These are phyloP conservation scores for Myopa testacea DNA, from an alignment of 2,888 invertebrate species.

Conservation along the genomic window DNA sequence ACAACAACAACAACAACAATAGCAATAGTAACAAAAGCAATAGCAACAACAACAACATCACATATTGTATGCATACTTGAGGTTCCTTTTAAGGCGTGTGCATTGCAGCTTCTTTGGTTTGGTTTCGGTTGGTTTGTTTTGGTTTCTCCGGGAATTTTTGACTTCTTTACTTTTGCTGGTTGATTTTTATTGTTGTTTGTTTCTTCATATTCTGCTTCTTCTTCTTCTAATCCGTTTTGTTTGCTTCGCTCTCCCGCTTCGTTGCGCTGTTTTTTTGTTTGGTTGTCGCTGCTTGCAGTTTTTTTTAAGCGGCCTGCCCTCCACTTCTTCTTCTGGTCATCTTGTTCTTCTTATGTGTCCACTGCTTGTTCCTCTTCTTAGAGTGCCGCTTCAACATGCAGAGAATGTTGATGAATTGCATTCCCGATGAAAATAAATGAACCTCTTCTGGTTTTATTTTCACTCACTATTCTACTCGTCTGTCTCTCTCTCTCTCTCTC, in stretches of 20 bases:
- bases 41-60: not conserved
- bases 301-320: not conserved
- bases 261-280: not conserved
- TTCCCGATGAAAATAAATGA: conserved; percentile 18
- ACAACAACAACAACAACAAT: not conserved
- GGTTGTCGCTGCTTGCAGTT: not conserved
- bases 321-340: not conserved
- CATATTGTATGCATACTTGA: conserved; percentile 22
- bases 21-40: too few species aligned
- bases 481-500: not conserved
- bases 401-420: conserved; percentile 36
- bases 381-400: not conserved
- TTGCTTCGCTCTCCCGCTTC: not conserved
- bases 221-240: not conserved
- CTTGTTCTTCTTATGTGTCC: not conserved
- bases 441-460: not conserved
- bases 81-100: conserved; percentile 29
- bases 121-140: too few species aligned
- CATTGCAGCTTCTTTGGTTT: conserved; percentile 30
- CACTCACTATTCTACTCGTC: too few species aligned
- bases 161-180: not conserved
- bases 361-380: not conserved
- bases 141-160: conserved; percentile 11
- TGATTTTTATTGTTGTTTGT: not conserved
- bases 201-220: not conserved